A percentile compares a stretch with the other conserved stretches of the same genome.
These are phyloP conservation scores for Borostomias antarcticus DNA, from an alignment of 2,797 vertebrate genomes.

Conservation along the genomic window DNA sequence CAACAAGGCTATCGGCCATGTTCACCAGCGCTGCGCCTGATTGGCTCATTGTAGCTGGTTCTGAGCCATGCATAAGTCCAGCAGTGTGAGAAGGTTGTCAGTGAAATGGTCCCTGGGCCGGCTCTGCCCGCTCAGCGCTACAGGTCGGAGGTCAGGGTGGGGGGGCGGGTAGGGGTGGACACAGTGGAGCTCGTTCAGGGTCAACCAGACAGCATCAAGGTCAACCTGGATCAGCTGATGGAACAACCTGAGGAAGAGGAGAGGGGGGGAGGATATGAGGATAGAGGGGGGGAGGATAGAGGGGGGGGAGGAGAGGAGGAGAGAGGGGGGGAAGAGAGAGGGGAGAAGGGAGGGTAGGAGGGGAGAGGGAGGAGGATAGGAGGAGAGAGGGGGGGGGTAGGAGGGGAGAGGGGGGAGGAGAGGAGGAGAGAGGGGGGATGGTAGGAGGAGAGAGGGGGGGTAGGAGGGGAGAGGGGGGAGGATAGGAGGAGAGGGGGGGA, in stretches of 20 bases:
- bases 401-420: neutral
- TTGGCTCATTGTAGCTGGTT: neutral
- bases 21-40: slow-evolving; percentile 28
- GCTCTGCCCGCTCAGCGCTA: slow-evolving; percentile 66
- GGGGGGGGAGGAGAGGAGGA: neutral
- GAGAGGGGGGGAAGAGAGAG: neutral
- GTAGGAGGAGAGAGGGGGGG: too few relatives aligned
- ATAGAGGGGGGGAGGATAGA: slow-evolving; percentile 8
- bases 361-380: too few relatives aligned
- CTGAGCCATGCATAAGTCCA: slow-evolving; percentile 45
- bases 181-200: slow-evolving; percentile 82
- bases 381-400: too few relatives aligned
- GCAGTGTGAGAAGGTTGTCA: slow-evolving; percentile 81
- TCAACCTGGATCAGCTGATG: slow-evolving; percentile 83
- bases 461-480: neutral
- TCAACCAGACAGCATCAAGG: slow-evolving; percentile 86
- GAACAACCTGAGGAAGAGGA: slow-evolving; percentile 80
- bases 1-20: neutral
- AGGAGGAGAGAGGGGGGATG: too few relatives aligned
- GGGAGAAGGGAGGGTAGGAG: neutral
- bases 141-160: slow-evolving; percentile 73
- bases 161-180: slow-evolving; percentile 70
- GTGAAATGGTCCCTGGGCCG: slow-evolving; percentile 72
- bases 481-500: slow-evolving; percentile 4
- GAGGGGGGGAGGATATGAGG: neutral